Evolutionary conservation across 1,140 invertebrate species (phyloP).

Genomic region (Bicyclus anynana): DNA sequence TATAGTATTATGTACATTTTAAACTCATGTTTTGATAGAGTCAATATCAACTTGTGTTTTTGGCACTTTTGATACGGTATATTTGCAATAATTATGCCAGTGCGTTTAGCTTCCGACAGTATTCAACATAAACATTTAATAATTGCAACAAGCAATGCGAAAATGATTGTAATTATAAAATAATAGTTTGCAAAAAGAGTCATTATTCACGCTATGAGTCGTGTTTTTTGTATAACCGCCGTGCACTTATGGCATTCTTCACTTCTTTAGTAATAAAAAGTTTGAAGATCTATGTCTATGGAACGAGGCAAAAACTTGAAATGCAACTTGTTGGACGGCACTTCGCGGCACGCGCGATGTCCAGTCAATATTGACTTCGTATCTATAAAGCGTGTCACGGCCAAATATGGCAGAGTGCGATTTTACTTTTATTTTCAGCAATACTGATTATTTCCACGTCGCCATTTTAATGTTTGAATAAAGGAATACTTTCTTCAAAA

Average conservation of each 20-base stretch:
- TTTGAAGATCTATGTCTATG: neutral
- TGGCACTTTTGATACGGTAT: too few relatives aligned
- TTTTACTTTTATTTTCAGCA: slow-evolving; percentile 3
- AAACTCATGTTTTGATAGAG: too few relatives aligned
- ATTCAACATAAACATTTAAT: neutral
- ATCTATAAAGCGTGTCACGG: slow-evolving; percentile 20
- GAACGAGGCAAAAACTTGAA: neutral
- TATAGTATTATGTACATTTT: too few relatives aligned
- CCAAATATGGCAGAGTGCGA: neutral
- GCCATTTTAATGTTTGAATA: neutral
- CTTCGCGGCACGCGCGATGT: neutral
- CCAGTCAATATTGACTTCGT: neutral
- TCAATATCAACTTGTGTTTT: too few relatives aligned
- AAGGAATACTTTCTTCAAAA: too few relatives aligned
- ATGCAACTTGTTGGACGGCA: neutral
- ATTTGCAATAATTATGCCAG: neutral
- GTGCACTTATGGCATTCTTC: neutral
- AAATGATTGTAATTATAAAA: slow-evolving; percentile 5
- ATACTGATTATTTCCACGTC: neutral
- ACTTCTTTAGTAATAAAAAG: neutral
- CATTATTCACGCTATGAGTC: slow-evolving; percentile 12
- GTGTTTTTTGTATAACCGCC: slow-evolving; percentile 4
- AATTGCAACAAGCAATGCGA: slow-evolving; percentile 1
- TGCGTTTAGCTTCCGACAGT: neutral
- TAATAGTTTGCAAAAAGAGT: slow-evolving; percentile 7